Base-by-base conservation (phyloP, 1,140 invertebrate species). In the Hestina assimilis region DNA sequence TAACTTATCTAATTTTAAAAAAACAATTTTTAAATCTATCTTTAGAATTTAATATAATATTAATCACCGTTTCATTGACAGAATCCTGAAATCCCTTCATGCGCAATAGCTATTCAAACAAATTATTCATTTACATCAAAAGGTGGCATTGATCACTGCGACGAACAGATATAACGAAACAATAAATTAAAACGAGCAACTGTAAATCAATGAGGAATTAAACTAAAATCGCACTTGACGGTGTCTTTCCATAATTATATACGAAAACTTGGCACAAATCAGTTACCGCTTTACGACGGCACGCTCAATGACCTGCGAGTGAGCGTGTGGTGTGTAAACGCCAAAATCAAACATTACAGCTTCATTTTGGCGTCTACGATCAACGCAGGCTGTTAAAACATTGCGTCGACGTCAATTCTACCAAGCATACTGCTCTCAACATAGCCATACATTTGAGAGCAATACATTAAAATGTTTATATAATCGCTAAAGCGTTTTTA, bases 181-280 rank as follows among this genome's bases (percentile, higher is more conserved):
- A 19, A 23, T 35, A 43, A 50, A 43, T 50, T 46, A 50, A 47
- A 48, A 46, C 28, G 28, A 48, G 29, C 28, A 33, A 38, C 38
- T 31, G 33, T 57, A 58, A 58, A 58, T 51, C 20, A 19, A 24
- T 40, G 21, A 43, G 15, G 50, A 47, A 24, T 57, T 59, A 55
- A 54, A 59, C 48, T 42, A 53, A 23, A 51, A 48, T 55, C 46
- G 48, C 45, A 42, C 35, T 55, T 41, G 40, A 64, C 41, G 55
- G 59, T 66, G 35, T 59, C 51, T 46, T 33, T 45, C 20, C 24
- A 50, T 61, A 59, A 64, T 60, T 63, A 57, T 58, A 59, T 59
- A 46, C n/a, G 54, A 61, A 60, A 63, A 60, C 42, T 68, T 68
- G 65, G 66, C 69, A 71, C 59, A 68, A 58, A 66, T 66, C 64